phyloP scores from a whole-genome alignment of 2,113 vertebrate species.

The Alexandromys fortis region DNA sequence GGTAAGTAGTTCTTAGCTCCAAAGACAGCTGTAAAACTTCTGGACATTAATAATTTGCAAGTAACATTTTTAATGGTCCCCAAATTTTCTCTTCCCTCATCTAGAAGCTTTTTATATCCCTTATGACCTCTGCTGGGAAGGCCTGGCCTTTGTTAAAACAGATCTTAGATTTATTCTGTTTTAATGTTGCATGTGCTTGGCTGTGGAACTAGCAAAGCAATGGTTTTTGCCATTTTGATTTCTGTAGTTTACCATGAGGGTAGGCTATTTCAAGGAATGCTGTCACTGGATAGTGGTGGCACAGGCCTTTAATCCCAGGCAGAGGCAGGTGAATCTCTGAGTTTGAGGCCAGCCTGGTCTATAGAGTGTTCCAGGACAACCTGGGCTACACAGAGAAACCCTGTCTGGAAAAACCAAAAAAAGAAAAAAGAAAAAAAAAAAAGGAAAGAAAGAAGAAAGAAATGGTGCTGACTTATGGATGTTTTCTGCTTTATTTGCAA shows the following conservation, averaged over 20 bases:
- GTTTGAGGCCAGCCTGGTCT: not conserved
- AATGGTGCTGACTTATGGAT: constrained; percentile 36
- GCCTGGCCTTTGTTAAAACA: constrained; percentile 29
- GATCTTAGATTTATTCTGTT: not conserved
- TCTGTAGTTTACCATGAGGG: not conserved
- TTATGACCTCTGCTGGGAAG: constrained; percentile 2
- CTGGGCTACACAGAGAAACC: not conserved
- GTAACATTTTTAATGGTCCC: not conserved
- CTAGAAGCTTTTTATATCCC: not conserved
- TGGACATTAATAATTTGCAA: not conserved
- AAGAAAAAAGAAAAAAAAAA: too few relatives aligned
- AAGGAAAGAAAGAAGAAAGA: not conserved
- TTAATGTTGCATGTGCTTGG: constrained; percentile 3
- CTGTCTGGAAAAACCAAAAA: not conserved
- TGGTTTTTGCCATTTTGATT: not conserved
- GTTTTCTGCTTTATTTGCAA: constrained; percentile 38
- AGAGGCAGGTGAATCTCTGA: not conserved
- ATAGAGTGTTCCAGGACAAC: not conserved
- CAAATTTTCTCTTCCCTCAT: not conserved
- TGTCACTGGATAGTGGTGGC: not conserved
- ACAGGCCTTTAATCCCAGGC: not conserved
- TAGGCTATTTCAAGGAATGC: not conserved
- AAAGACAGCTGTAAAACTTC: constrained; percentile 2
- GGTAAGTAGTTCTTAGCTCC: not conserved
- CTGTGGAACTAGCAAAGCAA: not conserved